phyloP scores from a whole-genome alignment of 2,888 invertebrate species.

The Tetragonula carbonaria region DNA sequence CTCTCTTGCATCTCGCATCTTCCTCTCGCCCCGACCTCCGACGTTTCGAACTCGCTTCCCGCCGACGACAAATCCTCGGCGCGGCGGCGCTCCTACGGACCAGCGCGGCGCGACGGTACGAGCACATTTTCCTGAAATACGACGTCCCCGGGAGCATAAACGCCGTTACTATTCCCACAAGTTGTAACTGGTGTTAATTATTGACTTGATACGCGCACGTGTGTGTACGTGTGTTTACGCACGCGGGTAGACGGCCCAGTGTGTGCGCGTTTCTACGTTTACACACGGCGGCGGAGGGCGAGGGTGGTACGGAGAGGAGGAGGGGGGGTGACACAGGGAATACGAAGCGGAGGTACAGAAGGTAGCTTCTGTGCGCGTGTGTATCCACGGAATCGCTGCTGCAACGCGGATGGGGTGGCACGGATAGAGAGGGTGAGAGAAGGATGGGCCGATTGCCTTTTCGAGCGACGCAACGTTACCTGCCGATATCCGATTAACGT shows the following conservation, averaged over 20 bases:
- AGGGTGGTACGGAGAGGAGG: not conserved
- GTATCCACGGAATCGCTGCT: constrained; percentile 4
- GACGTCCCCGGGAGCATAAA: constrained; percentile 84
- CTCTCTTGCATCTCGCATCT: constrained; percentile 14
- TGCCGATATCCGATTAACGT: constrained; percentile 82
- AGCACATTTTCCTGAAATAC: constrained; percentile 83
- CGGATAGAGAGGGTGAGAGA: not conserved
- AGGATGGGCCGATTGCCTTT: constrained; percentile 45
- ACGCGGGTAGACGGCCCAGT: constrained; percentile 14
- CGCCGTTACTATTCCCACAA: constrained; percentile 83
- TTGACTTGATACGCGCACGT: constrained; percentile 80
- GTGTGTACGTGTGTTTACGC: constrained; percentile 45
- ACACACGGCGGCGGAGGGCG: not conserved
- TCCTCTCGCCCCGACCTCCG: constrained; percentile 60
- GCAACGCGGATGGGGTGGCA: not conserved
- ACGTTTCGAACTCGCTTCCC: constrained; percentile 66
- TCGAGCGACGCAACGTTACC: constrained; percentile 66
- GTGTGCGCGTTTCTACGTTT: constrained; percentile 45
- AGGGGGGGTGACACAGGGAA: not conserved
- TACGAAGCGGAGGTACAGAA: constrained; percentile 11
- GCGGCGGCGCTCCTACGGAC: constrained; percentile 67
- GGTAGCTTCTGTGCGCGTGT: constrained; percentile 45
- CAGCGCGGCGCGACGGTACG: constrained; percentile 77
- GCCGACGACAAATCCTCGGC: constrained; percentile 78
- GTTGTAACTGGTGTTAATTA: constrained; percentile 84